A percentile compares a stretch with the other conserved stretches of the same genome.
Evolutionary conservation across 2,113 vertebrate species (phyloP).

Genomic region (Ardeotis arabs): DNA sequence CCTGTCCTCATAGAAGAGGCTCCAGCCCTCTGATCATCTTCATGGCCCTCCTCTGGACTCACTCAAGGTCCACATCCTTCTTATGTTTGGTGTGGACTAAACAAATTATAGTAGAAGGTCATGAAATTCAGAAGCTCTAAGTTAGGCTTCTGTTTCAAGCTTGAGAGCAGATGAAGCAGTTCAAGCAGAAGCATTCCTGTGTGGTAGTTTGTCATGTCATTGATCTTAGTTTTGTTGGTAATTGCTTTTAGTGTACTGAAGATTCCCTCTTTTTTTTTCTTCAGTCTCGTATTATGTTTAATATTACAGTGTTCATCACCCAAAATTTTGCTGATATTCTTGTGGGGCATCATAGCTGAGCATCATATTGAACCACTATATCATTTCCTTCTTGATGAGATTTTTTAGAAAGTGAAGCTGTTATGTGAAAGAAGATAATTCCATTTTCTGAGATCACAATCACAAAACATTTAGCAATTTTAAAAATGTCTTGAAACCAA

Average conservation of each 20-base stretch:
- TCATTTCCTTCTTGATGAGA: not conserved
- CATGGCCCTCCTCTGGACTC: no score
- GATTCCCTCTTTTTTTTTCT: slow-evolving; percentile 23
- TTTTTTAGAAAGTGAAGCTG: slow-evolving; percentile 7
- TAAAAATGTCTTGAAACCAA: not conserved
- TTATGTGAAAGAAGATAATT: not conserved
- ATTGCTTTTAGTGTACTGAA: slow-evolving; percentile 63
- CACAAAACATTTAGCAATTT: not conserved
- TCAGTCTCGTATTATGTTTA: not conserved
- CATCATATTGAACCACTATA: slow-evolving; percentile 15
- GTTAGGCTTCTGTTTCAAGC: not conserved
- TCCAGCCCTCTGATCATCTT: no score
- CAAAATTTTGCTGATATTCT: slow-evolving; percentile 1
- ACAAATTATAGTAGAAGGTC: not conserved
- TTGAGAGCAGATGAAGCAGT: not conserved
- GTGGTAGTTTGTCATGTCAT: slow-evolving; percentile 1
- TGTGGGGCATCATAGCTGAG: not conserved
- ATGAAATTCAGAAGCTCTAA: not conserved
- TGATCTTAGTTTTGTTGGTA: slow-evolving; percentile 54
- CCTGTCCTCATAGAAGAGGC: no score
- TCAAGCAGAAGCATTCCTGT: not conserved
- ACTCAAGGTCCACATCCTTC: no score
- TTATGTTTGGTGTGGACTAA: not conserved
- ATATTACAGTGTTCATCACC: slow-evolving; percentile 18
- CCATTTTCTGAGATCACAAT: not conserved